Conservation (phyloP, 2,888 invertebrate species). For the Axea sp. region DNA sequence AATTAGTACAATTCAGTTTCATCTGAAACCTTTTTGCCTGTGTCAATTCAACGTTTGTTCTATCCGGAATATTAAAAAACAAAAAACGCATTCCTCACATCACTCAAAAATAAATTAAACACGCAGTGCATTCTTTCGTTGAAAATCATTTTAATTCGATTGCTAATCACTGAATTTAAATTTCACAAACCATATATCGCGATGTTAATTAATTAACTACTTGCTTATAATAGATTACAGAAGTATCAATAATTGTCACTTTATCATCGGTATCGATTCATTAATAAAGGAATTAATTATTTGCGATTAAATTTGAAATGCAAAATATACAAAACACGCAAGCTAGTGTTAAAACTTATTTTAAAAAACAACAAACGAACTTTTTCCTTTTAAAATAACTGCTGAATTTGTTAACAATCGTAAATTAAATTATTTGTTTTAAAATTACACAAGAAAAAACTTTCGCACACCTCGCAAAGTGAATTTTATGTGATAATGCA, state of each 20-base stretch:
- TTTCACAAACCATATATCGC: constrained; percentile 4
- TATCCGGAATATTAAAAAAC: not conserved
- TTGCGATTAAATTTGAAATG: not conserved
- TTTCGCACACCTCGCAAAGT: too few species aligned
- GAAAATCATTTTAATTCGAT: constrained; percentile 20
- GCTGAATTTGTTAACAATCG: too few species aligned
- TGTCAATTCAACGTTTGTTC: not conserved
- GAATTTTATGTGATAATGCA: too few species aligned
- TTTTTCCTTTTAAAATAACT: too few species aligned
- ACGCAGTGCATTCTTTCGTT: constrained; percentile 5
- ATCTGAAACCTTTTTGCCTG: not conserved
- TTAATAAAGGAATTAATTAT: constrained; percentile 2
- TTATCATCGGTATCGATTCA: not conserved
- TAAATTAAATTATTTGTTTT: too few species aligned
- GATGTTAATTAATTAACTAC: constrained; percentile 23
- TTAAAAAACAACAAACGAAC: too few species aligned
- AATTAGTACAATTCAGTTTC: constrained; percentile 16
- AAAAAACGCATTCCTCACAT: constrained; percentile 5
- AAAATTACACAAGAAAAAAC: too few species aligned
- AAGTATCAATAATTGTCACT: constrained; percentile 6
- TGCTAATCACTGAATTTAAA: constrained; percentile 25
- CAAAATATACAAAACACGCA: not conserved
- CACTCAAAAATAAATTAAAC: constrained; percentile 23
- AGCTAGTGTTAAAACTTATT: not conserved
- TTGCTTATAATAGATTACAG: constrained; percentile 13